Percentiles rank a stretch among this genome's conserved stretches.
phyloP scores from a whole-genome alignment of 2,797 vertebrate genomes.

The Emys orbicularis region DNA sequence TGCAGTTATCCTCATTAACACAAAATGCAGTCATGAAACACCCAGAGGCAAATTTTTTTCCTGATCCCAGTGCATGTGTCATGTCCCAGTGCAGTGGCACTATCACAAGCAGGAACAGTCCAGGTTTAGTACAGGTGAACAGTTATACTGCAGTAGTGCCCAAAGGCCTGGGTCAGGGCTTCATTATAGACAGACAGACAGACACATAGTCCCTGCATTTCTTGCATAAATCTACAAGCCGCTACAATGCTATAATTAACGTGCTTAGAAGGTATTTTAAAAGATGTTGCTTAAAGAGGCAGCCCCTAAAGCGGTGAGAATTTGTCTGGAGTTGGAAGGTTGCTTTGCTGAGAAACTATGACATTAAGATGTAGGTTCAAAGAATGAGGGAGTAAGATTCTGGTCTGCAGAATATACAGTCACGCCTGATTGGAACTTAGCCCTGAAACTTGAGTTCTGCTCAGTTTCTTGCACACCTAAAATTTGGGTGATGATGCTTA shows the following conservation, averaged over 20 bases:
- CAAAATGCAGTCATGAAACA: not conserved
- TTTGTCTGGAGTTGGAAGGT: not conserved
- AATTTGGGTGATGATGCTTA: not conserved
- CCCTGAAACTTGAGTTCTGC: not conserved
- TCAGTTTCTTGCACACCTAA: not conserved
- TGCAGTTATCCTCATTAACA: not conserved
- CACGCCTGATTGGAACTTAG: not conserved
- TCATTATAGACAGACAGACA: not conserved
- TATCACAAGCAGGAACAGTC: conserved; percentile 6
- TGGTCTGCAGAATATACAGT: not conserved
- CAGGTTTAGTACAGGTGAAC: not conserved
- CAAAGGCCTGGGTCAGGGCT: not conserved
- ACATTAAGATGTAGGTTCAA: not conserved
- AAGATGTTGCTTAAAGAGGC: not conserved
- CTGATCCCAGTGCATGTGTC: not conserved
- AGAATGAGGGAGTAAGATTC: not conserved
- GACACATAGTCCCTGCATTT: not conserved
- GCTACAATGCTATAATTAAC: not conserved
- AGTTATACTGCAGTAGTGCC: conserved; percentile 5
- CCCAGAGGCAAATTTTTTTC: not conserved
- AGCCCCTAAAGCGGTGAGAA: not conserved
- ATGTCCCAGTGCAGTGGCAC: not conserved
- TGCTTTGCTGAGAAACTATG: not conserved
- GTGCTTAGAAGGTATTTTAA: conserved; percentile 1
- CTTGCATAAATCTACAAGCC: not conserved